Evolutionary conservation across 1,140 invertebrate species (phyloP).

Genomic region (Hyles euphorbiae): DNA sequence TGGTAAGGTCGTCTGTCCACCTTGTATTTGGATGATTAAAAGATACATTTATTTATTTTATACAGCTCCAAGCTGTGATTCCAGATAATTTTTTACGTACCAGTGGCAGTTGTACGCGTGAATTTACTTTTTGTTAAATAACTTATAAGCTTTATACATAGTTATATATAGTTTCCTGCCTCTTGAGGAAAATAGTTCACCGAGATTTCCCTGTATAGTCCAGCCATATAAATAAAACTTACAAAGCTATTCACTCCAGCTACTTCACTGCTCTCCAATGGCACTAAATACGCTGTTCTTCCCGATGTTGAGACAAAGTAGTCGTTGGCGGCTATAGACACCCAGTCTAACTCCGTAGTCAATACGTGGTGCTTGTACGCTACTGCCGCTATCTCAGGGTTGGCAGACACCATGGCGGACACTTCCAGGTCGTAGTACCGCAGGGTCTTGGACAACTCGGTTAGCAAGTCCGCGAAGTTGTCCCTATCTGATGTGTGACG

Average conservation of each 20-base stretch:
- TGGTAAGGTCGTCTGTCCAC: too few relatives aligned
- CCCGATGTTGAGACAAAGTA: conserved; percentile 92
- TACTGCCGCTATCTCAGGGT: conserved; percentile 87
- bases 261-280: conserved; percentile 76
- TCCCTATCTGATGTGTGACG: conserved; percentile 80
- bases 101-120: too few relatives aligned
- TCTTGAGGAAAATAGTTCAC: too few relatives aligned
- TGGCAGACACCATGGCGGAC: conserved; percentile 89
- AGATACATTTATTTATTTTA: too few relatives aligned
- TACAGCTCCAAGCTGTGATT: too few relatives aligned
- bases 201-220: too few relatives aligned
- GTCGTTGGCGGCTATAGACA: conserved; percentile 90
- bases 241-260: conserved; percentile 38
- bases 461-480: conserved; percentile 82
- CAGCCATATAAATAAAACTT: conserved; percentile 7
- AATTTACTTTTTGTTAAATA: too few relatives aligned
- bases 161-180: too few relatives aligned
- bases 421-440: conserved; percentile 82
- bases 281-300: conserved; percentile 89
- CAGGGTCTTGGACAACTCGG: conserved; percentile 83
- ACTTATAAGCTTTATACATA: too few relatives aligned
- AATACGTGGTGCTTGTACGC: conserved; percentile 86
- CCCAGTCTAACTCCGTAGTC: conserved; percentile 86
- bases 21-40: too few relatives aligned
- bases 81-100: too few relatives aligned